Evolutionary conservation across 2,113 vertebrate genomes (phyloP).

Genomic region (Lepisosteus osseus): DNA sequence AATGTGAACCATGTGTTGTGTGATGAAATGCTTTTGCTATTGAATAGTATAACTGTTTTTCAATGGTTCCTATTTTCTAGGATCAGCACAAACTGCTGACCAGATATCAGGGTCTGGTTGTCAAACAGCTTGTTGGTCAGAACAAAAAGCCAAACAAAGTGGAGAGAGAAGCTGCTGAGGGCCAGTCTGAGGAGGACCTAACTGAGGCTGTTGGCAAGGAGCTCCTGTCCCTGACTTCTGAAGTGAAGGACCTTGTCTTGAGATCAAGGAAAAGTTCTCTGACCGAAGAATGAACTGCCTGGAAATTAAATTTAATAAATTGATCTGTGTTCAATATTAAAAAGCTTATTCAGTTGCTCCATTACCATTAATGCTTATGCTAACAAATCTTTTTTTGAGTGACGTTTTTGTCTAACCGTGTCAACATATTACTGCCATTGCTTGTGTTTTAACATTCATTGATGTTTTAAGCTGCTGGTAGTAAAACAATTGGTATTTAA

Average conservation of each 20-base stretch:
- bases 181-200: slow-evolving; percentile 48
- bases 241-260: slow-evolving; percentile 83
- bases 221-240: slow-evolving; percentile 69
- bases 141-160: slow-evolving; percentile 69
- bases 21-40: neutral
- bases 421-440: too few relatives aligned
- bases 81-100: slow-evolving; percentile 83
- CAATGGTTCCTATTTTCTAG: slow-evolving; percentile 51
- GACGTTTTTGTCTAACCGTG: too few relatives aligned
- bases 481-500: too few relatives aligned
- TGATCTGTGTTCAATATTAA: neutral
- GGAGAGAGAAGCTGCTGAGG: slow-evolving; percentile 45
- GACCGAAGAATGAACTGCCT: slow-evolving; percentile 74
- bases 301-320: slow-evolving; percentile 13
- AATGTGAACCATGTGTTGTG: neutral
- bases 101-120: slow-evolving; percentile 85
- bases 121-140: slow-evolving; percentile 83
- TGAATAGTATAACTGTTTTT: neutral
- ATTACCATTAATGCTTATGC: too few relatives aligned
- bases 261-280: slow-evolving; percentile 74
- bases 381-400: too few relatives aligned
- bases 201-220: slow-evolving; percentile 62
- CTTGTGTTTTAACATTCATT: too few relatives aligned
- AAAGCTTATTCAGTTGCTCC: neutral
- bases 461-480: too few relatives aligned